Conservation (phyloP, 2,113 vertebrate genomes). For the Lampris incognitus region DNA sequence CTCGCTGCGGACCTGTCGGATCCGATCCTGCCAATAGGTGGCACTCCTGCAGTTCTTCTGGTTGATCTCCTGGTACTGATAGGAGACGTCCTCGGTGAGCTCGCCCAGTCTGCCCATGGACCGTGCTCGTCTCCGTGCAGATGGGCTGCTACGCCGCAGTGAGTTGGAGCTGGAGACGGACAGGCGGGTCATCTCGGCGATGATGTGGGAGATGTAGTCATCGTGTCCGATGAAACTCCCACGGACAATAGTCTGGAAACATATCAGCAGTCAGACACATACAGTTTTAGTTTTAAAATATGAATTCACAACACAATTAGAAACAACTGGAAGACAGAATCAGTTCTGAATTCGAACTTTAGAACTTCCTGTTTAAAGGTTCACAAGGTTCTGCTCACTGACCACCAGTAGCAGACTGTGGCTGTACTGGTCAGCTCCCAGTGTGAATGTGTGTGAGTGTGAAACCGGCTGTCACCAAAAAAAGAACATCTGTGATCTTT, state of each 20-base stretch:
- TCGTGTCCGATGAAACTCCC: slow-evolving; percentile 88
- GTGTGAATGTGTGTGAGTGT: too few relatives aligned
- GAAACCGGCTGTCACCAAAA: too few relatives aligned
- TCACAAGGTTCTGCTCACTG: too few relatives aligned
- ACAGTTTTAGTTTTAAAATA: not conserved
- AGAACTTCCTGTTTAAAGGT: too few relatives aligned
- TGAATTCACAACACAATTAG: too few relatives aligned
- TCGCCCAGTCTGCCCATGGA: slow-evolving; percentile 89
- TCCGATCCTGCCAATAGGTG: slow-evolving; percentile 84
- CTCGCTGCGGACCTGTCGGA: slow-evolving; percentile 77
- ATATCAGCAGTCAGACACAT: not conserved
- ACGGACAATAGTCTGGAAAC: slow-evolving; percentile 86
- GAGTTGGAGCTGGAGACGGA: slow-evolving; percentile 92
- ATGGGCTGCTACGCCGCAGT: slow-evolving; percentile 85
- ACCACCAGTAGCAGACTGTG: too few relatives aligned
- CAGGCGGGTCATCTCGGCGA: slow-evolving; percentile 88
- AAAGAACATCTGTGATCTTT: too few relatives aligned
- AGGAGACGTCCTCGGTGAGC: slow-evolving; percentile 79
- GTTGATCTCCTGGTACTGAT: slow-evolving; percentile 83
- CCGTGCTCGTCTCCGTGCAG: slow-evolving; percentile 85
- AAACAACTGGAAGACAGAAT: too few relatives aligned
- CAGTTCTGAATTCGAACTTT: too few relatives aligned
- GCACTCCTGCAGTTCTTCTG: slow-evolving; percentile 73
- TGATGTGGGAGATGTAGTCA: slow-evolving; percentile 88
- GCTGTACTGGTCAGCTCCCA: too few relatives aligned